Conservation (phyloP, 2,888 invertebrate species). For the Lypha dubia region DNA sequence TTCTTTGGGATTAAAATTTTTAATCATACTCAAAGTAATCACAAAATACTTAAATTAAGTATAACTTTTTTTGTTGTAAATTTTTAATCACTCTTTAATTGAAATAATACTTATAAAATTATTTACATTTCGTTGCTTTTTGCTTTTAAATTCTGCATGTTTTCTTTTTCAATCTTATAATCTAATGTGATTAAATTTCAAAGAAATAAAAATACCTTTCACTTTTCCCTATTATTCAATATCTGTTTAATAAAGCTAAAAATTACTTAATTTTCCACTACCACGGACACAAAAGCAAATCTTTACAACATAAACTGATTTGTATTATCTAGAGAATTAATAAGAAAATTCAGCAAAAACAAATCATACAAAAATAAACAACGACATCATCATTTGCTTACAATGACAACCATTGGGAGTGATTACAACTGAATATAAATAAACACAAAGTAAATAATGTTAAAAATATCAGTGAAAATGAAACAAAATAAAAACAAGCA, state of each 20-base stretch:
- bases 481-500: background rate
- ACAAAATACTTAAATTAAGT: too few relatives aligned
- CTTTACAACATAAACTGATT: slow-evolving; percentile 19
- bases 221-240: slow-evolving; percentile 14
- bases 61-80: too few relatives aligned
- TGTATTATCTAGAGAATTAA: slow-evolving; percentile 52
- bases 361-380: slow-evolving; percentile 17
- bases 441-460: background rate
- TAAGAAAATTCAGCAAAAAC: background rate
- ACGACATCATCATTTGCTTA: slow-evolving; percentile 55
- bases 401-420: slow-evolving; percentile 64
- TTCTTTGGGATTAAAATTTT: too few relatives aligned
- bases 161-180: background rate
- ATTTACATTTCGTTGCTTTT: too few relatives aligned
- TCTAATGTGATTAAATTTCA: slow-evolving; percentile 28
- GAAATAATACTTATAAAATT: too few relatives aligned
- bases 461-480: slow-evolving; percentile 8
- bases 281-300: slow-evolving; percentile 8
- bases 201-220: background rate
- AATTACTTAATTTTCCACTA: slow-evolving; percentile 63
- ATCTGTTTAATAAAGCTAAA: slow-evolving; percentile 57
- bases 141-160: too few relatives aligned
- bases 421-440: slow-evolving; percentile 51
- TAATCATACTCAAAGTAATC: too few relatives aligned
- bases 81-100: too few relatives aligned